A percentile compares a stretch with the other conserved stretches of the same genome.
phyloP scores from a whole-genome alignment of 2,113 vertebrate genomes.

The Paracyprichromis sp. region DNA sequence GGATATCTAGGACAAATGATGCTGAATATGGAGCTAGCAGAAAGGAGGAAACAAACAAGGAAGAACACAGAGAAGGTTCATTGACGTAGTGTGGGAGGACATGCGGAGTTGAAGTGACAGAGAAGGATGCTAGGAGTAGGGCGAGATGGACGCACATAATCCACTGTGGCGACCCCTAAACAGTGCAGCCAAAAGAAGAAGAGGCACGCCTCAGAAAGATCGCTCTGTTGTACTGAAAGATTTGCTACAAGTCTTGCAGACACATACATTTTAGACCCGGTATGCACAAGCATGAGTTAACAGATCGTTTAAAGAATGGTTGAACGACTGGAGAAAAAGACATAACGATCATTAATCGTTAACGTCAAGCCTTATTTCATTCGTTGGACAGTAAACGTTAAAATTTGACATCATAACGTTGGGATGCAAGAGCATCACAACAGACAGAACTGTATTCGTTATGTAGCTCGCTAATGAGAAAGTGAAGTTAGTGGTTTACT shows the following conservation, averaged over 20 bases:
- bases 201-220: neutral
- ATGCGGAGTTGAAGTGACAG: neutral
- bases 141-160: neutral
- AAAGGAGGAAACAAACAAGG: neutral
- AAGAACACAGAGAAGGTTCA: neutral
- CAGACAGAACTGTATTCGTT: fast-evolving
- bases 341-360: fast-evolving
- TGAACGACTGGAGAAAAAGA: neutral
- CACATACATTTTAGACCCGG: neutral
- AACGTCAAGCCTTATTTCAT: neutral
- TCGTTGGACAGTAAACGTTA: neutral
- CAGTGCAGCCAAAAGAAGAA: neutral
- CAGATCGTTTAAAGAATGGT: neutral
- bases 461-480: neutral
- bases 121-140: neutral
- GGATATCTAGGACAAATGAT: neutral
- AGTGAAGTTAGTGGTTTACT: neutral
- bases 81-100: neutral
- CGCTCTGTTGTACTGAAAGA: neutral
- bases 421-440: neutral
- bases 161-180: neutral
- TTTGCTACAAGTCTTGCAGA: neutral
- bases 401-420: neutral
- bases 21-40: neutral
- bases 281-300: neutral